phyloP scores from a whole-genome alignment of 2,797 vertebrate genomes.

The Rhinichthys osculus region DNA sequence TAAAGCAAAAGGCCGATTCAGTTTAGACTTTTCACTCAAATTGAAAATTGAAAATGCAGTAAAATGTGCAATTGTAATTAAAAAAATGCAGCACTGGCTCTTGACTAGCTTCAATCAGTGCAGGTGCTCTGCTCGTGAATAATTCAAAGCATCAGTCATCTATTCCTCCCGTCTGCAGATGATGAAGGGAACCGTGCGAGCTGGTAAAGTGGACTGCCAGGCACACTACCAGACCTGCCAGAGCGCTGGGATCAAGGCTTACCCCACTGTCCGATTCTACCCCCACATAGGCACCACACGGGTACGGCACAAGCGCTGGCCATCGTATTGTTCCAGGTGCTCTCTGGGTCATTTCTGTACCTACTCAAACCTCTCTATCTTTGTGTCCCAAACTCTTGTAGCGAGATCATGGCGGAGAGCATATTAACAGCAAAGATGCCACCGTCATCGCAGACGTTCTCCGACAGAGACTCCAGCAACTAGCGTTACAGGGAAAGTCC shows the following conservation, averaged over 20 bases:
- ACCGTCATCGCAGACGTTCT: conserved; percentile 82
- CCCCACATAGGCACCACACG: conserved; percentile 77
- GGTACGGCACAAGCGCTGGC: conserved; percentile 73
- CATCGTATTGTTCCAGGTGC: neutral
- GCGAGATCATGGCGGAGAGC: conserved; percentile 83
- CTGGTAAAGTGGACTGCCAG: conserved; percentile 97
- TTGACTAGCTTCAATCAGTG: neutral
- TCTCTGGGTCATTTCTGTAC: neutral
- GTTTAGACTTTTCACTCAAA: neutral
- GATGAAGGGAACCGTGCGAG: conserved; percentile 87
- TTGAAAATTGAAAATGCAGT: neutral
- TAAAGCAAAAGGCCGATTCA: neutral
- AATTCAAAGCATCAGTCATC: neutral
- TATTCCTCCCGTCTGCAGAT: conserved; percentile 71
- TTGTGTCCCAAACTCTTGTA: conserved; percentile 56
- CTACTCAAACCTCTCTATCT: neutral
- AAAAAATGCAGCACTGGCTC: neutral
- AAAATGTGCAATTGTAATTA: neutral
- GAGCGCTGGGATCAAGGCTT: conserved; percentile 86
- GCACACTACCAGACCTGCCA: conserved; percentile 86
- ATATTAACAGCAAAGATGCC: conserved; percentile 87
- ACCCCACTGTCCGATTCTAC: conserved; percentile 92
- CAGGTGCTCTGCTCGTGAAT: neutral
- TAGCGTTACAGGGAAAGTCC: conserved; percentile 71
- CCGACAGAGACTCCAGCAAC: conserved; percentile 80